Percentiles rank a stretch among this genome's conserved stretches.
These are phyloP conservation scores for Moxostoma hubbsi DNA, from an alignment of 2,797 vertebrate species.

Conservation along the genomic window DNA sequence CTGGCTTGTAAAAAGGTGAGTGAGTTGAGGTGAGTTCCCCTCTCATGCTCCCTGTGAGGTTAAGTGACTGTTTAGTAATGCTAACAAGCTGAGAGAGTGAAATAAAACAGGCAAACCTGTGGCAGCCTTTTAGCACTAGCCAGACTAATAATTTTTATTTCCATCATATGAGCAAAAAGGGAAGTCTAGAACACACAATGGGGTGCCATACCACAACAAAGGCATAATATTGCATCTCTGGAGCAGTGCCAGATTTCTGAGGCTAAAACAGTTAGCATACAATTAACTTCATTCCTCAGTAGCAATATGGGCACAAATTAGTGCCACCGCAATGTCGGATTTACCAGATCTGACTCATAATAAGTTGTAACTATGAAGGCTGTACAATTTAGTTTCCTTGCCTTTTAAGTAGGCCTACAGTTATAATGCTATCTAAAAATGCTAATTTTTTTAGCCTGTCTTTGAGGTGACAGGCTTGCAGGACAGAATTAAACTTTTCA, in stretches of 20 bases:
- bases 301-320: background rate
- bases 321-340: background rate
- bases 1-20: slow-evolving; percentile 65
- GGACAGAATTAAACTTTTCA: background rate
- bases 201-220: slow-evolving; percentile 9
- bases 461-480: background rate
- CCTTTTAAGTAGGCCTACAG: background rate
- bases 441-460: background rate
- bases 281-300: slow-evolving; percentile 11
- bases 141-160: slow-evolving; percentile 33
- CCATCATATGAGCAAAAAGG: background rate
- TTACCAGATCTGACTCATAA: background rate
- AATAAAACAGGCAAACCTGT: slow-evolving; percentile 67
- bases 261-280: background rate
- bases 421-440: background rate
- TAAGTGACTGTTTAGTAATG: slow-evolving; percentile 72
- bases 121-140: slow-evolving; percentile 68
- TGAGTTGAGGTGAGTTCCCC: slow-evolving; percentile 57
- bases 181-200: slow-evolving; percentile 20
- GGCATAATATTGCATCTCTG: slow-evolving; percentile 7
- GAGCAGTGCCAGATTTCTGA: slow-evolving; percentile 16
- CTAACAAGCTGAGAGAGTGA: slow-evolving; percentile 75
- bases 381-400: background rate
- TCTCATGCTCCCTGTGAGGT: slow-evolving; percentile 48
- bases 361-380: background rate